Evolutionary conservation across 2,888 invertebrate species (phyloP), one percentile per base, ranked within the genome.

Genomic region (Cremastobaeus sp.): DNA sequence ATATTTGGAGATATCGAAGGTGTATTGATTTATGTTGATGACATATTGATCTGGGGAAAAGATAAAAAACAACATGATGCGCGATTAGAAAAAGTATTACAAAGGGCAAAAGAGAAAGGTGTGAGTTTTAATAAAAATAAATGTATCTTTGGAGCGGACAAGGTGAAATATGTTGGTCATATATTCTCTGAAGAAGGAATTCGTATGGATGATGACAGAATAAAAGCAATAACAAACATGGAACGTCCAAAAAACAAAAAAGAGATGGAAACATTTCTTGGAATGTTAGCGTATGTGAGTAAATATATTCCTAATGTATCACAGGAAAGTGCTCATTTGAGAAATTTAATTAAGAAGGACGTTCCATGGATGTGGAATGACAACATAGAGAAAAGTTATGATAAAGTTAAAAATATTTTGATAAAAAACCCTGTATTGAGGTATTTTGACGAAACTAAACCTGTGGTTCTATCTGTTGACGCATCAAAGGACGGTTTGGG

Each of bases 51-150:
- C 3, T 81, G 70, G 54, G 77, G 79, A 15, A 75, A 43, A 47
- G 50, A n/a, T 15, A 48, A 65, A 39, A 25, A 76, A 52, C 78
- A 82, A 69, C 79, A 82, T 75, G 60, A 81, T 32, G 43, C 52
- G 35, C 68, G 43, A 37, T 54, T 79, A 25, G 32, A 52, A 28
- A 35, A 60, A 18, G 66, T 75, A 6, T 43, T 77, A 6, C 17
- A 57, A 5, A 59, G 34, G 43, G 76, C 69, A 6, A 20, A 17
- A 32, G 60, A 62, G 55, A 47, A 28, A 12, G 35, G 30, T 14
- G 59, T 71, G 0, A 48, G 12, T 17, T 77, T 74, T 20, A 72
- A 77, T 48, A n/a, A 15, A 47, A 30, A 54, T n/a, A 73, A 76
- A 62, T 72, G 74, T 55, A 47, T 66, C 15, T 39, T 76, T 15